phyloP scores from a whole-genome alignment of 2,113 vertebrate species.

The Strigops habroptila region DNA sequence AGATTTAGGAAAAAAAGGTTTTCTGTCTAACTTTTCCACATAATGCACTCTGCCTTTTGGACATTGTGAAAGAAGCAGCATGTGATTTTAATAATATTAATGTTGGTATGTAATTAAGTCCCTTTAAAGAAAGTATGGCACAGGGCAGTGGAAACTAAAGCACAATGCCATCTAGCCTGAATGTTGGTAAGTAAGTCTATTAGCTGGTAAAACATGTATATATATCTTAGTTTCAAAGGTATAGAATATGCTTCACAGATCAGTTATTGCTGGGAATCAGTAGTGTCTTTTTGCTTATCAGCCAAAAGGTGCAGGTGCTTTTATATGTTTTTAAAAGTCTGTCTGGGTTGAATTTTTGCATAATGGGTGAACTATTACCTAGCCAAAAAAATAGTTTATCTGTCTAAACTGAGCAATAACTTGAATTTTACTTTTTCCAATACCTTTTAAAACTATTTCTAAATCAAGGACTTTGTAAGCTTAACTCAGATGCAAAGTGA shows the following conservation, averaged over 20 bases:
- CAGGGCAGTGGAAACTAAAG: slow-evolving; percentile 54
- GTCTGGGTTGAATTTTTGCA: background rate
- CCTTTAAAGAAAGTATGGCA: slow-evolving; percentile 41
- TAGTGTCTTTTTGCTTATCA: background rate
- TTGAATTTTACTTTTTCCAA: background rate
- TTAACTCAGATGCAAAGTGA: background rate
- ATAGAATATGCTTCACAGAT: background rate
- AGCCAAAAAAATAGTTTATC: background rate
- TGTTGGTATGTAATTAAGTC: slow-evolving; percentile 16
- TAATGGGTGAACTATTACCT: background rate
- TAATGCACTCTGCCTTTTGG: background rate
- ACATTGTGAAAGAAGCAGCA: background rate
- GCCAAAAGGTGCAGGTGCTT: background rate
- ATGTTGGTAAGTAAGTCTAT: slow-evolving; percentile 67
- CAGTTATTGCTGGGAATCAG: background rate
- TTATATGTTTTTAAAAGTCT: background rate
- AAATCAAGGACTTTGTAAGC: background rate
- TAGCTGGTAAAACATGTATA: background rate
- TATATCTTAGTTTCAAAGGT: background rate
- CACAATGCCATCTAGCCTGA: background rate
- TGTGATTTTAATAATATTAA: slow-evolving; percentile 2
- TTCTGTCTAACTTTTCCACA: background rate
- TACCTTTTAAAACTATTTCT: background rate
- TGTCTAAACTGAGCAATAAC: background rate
- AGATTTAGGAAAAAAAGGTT: slow-evolving; percentile 16